Conservation (phyloP, 2,797 vertebrate genomes). For the Potorous gilbertii region DNA sequence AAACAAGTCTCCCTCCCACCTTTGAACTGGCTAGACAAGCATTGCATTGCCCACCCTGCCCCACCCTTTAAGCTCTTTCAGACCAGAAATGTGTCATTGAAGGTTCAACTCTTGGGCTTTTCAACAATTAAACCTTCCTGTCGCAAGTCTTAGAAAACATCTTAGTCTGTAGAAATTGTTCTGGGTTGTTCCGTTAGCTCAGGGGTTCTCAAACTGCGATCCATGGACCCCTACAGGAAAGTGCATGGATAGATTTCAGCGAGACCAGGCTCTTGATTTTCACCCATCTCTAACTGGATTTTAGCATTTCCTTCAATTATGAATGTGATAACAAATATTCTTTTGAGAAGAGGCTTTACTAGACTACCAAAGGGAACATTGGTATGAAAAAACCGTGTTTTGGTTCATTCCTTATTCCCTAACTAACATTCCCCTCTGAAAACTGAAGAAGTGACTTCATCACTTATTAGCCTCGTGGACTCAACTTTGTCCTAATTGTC, state of each 20-base stretch:
- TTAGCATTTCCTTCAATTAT: neutral
- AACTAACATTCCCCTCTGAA: neutral
- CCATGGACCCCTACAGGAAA: neutral
- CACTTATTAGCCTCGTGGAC: neutral
- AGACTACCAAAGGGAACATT: neutral
- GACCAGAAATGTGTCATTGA: neutral
- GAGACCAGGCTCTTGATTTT: neutral
- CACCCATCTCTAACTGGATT: neutral
- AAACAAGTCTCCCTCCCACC: slow-evolving; percentile 13
- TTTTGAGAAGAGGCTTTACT: neutral
- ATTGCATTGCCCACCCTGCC: neutral
- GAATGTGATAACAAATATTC: neutral
- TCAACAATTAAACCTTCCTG: neutral
- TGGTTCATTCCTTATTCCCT: neutral
- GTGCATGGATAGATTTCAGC: neutral
- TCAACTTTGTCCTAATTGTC: neutral
- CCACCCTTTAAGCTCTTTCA: neutral
- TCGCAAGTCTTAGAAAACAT: neutral
- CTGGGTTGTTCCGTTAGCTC: neutral
- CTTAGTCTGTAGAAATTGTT: neutral
- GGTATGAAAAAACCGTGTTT: neutral
- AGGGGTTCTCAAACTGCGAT: neutral
- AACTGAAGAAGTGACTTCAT: neutral
- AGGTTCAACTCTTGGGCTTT: neutral
- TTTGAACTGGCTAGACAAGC: slow-evolving; percentile 14